Percentiles rank a stretch among this genome's conserved stretches.
These are phyloP conservation scores for Andricus grossulariae DNA, from an alignment of 1,140 invertebrate species.

Conservation along the genomic window DNA sequence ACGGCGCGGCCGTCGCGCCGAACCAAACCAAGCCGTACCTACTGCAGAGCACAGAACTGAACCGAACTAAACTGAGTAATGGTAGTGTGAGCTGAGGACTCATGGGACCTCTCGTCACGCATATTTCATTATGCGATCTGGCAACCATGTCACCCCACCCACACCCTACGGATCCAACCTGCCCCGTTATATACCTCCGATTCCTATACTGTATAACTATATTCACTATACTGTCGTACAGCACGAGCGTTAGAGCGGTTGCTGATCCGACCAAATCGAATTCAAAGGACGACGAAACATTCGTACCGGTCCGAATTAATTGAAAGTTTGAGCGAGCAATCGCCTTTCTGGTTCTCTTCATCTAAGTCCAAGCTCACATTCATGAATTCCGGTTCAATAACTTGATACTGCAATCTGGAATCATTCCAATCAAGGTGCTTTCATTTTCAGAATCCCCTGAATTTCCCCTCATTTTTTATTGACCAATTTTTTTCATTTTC, in stretches of 20 bases:
- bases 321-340: slow-evolving; percentile 49
- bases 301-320: slow-evolving; percentile 42
- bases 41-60: slow-evolving; percentile 46
- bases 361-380: background rate
- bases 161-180: slow-evolving; percentile 55
- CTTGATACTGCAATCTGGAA: too few species aligned
- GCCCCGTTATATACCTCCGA: slow-evolving; percentile 47
- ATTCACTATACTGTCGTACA: slow-evolving; percentile 11
- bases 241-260: slow-evolving; percentile 16
- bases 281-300: slow-evolving; percentile 46
- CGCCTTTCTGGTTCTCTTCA: slow-evolving; percentile 35
- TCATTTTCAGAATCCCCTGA: too few species aligned
- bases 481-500: too few species aligned
- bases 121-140: slow-evolving; percentile 74
- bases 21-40: slow-evolving; percentile 43
- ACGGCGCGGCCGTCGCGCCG: slow-evolving; percentile 43
- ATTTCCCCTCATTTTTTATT: too few species aligned
- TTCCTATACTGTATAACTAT: slow-evolving; percentile 36
- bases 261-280: slow-evolving; percentile 40
- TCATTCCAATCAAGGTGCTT: too few species aligned
- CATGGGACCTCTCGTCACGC: slow-evolving; percentile 73
- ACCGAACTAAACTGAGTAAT: slow-evolving; percentile 67
- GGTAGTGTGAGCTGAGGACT: slow-evolving; percentile 69
- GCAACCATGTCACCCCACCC: slow-evolving; percentile 50
- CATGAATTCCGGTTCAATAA: too few species aligned